These are phyloP conservation scores for Balanococcus diminutus DNA, from an alignment of 2,888 invertebrate genomes.

Conservation along the genomic window DNA sequence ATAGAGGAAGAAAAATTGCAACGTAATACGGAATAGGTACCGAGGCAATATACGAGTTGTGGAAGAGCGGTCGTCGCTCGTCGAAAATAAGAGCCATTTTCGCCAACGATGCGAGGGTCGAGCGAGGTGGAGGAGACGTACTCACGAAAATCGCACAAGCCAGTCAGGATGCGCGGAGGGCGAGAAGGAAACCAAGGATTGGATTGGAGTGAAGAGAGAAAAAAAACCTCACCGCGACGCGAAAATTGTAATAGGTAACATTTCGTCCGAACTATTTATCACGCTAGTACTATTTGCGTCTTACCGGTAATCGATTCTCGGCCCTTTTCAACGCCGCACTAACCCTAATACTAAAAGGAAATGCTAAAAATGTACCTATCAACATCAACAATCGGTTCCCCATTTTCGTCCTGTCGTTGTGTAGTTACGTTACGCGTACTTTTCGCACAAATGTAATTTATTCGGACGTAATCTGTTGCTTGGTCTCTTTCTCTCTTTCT, in stretches of 20 bases:
- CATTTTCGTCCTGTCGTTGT: neutral
- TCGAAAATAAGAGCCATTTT: constrained; percentile 45
- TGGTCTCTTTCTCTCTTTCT: neutral
- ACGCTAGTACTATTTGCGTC: constrained; percentile 46
- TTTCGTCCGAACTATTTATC: constrained; percentile 54
- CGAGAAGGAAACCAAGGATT: too few species aligned
- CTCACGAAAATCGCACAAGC: too few species aligned
- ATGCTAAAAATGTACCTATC: constrained; percentile 53
- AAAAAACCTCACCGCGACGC: neutral
- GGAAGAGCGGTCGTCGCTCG: neutral
- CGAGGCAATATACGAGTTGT: neutral
- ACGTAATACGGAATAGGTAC: constrained; percentile 12
- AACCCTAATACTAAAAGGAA: constrained; percentile 52
- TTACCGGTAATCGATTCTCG: constrained; percentile 53
- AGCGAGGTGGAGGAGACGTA: neutral
- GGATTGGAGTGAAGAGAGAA: neutral
- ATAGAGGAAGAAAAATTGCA: constrained; percentile 53
- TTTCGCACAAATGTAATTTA: constrained; percentile 44
- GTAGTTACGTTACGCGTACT: neutral
- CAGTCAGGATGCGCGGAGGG: neutral
- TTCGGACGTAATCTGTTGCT: constrained; percentile 53
- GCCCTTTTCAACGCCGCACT: constrained; percentile 47
- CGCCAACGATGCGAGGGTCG: neutral
- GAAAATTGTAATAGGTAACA: constrained; percentile 54
- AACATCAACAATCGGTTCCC: constrained; percentile 54